Evolutionary conservation across 1,140 invertebrate genomes (phyloP), one percentile per base, ranked within the genome.

Genomic region (Lucilia cuprina): DNA sequence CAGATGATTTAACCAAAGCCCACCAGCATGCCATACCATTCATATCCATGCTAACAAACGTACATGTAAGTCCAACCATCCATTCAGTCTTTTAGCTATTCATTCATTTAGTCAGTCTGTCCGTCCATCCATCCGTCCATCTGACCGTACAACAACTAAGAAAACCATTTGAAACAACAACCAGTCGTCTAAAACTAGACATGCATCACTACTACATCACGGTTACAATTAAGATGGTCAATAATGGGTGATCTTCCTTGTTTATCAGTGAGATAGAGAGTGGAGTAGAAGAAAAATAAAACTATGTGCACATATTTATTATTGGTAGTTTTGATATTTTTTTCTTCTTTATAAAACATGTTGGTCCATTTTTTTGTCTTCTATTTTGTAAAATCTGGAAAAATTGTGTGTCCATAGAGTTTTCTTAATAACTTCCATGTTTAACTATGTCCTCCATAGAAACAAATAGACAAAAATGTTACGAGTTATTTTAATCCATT

Each of bases 381-480:
- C 5, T 2, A 5, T 70, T 70, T 70, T 70, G 4, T n/a, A 55
- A 7, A 14, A 12, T 55, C 7, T 14, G 12, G 12, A n/a, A 55
- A 55, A 55, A 55, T 12, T 70, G 13, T 60, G 77, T 21, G 77
- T 80, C 41, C 77, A 80, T 80, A 49, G 12, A 50, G 41, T 80
- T 80, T 30, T 19, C 65, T 19, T 78, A 80, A 80, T 80, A 50
- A 80, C 77, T 80, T 80, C 77, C n/a, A 80, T 80, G 77, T 80
- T 80, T 80, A 30, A 80, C 77, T 25, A 49, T 80, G 77, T 80
- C 35, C 77, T 80, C 65, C 77, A 50, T 80, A 49, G 30, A 77
- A 75, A 74, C 10, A 41, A 3, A 30, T 30, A 41, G 0, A 30
- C 14, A 75, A 75, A 34, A 30, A 75, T 35, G 5, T 77, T 47